Conservation (phyloP, 2,113 vertebrate genomes). For the Leuciscus idus region DNA sequence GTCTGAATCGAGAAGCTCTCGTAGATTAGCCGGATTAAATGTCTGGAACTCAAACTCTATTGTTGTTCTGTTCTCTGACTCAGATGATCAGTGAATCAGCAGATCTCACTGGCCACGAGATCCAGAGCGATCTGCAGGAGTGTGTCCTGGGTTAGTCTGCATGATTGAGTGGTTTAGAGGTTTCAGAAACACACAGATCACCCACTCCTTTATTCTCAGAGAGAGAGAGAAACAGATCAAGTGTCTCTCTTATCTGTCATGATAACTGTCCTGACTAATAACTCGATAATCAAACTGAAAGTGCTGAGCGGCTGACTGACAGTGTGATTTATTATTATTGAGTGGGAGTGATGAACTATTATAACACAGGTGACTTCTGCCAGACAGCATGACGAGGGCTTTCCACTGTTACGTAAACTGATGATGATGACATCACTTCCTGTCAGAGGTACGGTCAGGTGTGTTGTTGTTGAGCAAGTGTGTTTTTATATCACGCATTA, state of each 20-base stretch:
- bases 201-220: background rate
- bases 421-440: constrained; percentile 20
- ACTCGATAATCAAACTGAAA: background rate
- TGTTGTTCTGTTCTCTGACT: constrained; percentile 57
- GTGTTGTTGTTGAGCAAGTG: background rate
- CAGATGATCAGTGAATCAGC: background rate
- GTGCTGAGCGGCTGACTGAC: background rate
- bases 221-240: too few relatives aligned
- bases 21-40: constrained; percentile 74
- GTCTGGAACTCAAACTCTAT: constrained; percentile 69
- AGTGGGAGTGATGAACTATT: constrained; percentile 5
- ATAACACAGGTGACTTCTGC: background rate
- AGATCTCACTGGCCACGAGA: constrained; percentile 4
- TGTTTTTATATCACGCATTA: too few relatives aligned
- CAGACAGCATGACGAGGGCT: background rate
- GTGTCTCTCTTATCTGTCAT: background rate
- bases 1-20: background rate
- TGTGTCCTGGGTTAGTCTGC: background rate
- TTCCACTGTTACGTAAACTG: constrained; percentile 19
- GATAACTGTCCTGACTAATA: background rate
- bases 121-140: too few relatives aligned
- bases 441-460: background rate
- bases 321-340: constrained; percentile 2
- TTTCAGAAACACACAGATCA: background rate
- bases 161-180: too few relatives aligned